These are phyloP conservation scores for Lacerta bilineata DNA, from an alignment of 2,797 vertebrate genomes.

Conservation along the genomic window DNA sequence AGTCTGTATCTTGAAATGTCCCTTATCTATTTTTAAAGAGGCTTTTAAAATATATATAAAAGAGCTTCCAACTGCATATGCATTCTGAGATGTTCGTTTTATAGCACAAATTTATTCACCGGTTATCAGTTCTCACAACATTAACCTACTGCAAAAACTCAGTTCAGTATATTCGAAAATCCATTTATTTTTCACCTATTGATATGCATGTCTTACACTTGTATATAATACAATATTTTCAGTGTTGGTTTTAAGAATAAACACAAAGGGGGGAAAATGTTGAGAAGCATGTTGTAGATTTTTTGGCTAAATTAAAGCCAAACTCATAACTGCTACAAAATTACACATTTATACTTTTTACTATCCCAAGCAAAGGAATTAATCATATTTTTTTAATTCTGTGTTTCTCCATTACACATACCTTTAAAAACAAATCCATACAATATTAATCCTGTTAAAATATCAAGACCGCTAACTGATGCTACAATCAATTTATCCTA, in stretches of 20 bases:
- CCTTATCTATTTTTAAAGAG: neutral
- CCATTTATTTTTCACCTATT: constrained; percentile 82
- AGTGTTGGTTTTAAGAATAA: constrained; percentile 73
- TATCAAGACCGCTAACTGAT: constrained; percentile 53
- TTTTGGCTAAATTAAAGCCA: constrained; percentile 67
- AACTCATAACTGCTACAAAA: constrained; percentile 72
- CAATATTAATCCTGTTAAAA: constrained; percentile 63
- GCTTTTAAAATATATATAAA: constrained; percentile 25
- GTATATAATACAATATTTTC: constrained; percentile 82
- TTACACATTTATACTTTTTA: constrained; percentile 66
- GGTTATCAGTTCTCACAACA: constrained; percentile 78
- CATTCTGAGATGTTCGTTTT: constrained; percentile 69
- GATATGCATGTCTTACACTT: constrained; percentile 82
- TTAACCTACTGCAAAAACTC: constrained; percentile 76
- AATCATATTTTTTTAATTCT: constrained; percentile 56
- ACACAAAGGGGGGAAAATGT: constrained; percentile 67
- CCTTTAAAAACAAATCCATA: constrained; percentile 53
- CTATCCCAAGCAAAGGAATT: constrained; percentile 63
- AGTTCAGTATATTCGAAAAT: constrained; percentile 80
- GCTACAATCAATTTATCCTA: constrained; percentile 61
- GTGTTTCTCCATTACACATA: constrained; percentile 32
- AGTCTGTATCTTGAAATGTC: neutral
- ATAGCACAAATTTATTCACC: constrained; percentile 81
- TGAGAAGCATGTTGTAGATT: constrained; percentile 72
- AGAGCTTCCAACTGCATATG: constrained; percentile 47